Conservation (phyloP, 2,797 vertebrate genomes). For the Coluber constrictor region DNA sequence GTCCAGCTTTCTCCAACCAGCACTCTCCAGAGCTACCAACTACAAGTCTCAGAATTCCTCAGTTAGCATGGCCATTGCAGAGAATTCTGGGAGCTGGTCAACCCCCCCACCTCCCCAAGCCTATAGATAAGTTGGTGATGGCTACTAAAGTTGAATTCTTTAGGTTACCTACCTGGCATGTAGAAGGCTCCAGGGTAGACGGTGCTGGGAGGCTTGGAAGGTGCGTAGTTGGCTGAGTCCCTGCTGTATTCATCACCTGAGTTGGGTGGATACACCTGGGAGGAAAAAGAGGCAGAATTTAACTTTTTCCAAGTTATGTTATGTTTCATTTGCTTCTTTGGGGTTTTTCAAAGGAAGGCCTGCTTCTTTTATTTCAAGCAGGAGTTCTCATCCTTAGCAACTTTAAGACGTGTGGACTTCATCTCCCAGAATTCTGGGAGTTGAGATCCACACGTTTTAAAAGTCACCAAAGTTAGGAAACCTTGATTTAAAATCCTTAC, state of each 20-base stretch:
- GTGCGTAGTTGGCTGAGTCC: conserved; percentile 83
- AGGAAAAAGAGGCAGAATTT: not conserved
- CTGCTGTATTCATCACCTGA: conserved; percentile 92
- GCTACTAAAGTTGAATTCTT: not conserved
- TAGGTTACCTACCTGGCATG: conserved; percentile 82
- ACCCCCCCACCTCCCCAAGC: not conserved
- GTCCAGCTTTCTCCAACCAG: not conserved
- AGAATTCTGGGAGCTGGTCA: not conserved
- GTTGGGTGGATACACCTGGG: conserved; percentile 92
- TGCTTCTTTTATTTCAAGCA: no score
- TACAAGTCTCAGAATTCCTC: not conserved
- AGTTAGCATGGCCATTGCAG: not conserved
- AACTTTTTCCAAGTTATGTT: not conserved
- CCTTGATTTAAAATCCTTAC: no score
- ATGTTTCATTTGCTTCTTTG: no score
- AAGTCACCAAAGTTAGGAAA: no score
- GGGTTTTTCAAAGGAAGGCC: no score
- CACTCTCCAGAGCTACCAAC: not conserved
- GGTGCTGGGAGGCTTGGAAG: conserved; percentile 81
- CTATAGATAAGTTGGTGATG: not conserved
- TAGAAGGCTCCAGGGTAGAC: conserved; percentile 93
- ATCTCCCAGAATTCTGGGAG: no score
- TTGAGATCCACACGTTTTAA: no score
- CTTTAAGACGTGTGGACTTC: no score
- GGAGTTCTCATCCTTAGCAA: no score